phyloP scores from a whole-genome alignment of 37 sponge, comb jelly and placozoan genomes.

The Agelas oroides region DNA sequence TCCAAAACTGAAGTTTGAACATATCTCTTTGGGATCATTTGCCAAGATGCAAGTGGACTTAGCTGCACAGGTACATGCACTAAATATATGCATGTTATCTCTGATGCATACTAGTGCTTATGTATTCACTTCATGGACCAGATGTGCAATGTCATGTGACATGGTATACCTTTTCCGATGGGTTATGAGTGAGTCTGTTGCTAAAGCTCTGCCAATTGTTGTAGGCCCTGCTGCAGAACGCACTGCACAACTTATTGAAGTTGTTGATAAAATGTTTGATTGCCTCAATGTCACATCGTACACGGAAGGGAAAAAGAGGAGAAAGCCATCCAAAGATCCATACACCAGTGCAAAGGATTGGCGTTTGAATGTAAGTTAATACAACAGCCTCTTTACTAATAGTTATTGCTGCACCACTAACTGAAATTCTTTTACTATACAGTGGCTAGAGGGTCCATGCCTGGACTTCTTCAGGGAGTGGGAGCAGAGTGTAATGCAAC shows the following conservation, averaged over 20 bases:
- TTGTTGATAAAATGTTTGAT: conserved; percentile 52
- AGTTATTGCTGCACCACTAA: too few species aligned
- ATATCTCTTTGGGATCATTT: conserved; percentile 7
- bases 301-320: neutral
- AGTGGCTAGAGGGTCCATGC: neutral
- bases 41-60: conserved; percentile 54
- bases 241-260: conserved; percentile 16
- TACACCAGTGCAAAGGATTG: conserved; percentile 4
- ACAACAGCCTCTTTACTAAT: too few species aligned
- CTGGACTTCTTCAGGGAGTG: neutral
- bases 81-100: too few species aligned
- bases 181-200: conserved; percentile 48
- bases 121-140: too few species aligned
- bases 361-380: conserved; percentile 35
- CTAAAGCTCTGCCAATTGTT: conserved; percentile 17
- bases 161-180: neutral
- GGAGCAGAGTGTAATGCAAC: neutral
- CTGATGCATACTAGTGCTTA: too few species aligned
- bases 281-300: conserved; percentile 16
- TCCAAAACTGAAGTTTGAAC: conserved; percentile 39
- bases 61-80: conserved; percentile 42
- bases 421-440: conserved; percentile 1
- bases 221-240: neutral
- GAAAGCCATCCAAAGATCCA: conserved; percentile 11
- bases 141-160: too few species aligned